phyloP scores from a whole-genome alignment of 2,113 vertebrate genomes.

The Perognathus longimembris region DNA sequence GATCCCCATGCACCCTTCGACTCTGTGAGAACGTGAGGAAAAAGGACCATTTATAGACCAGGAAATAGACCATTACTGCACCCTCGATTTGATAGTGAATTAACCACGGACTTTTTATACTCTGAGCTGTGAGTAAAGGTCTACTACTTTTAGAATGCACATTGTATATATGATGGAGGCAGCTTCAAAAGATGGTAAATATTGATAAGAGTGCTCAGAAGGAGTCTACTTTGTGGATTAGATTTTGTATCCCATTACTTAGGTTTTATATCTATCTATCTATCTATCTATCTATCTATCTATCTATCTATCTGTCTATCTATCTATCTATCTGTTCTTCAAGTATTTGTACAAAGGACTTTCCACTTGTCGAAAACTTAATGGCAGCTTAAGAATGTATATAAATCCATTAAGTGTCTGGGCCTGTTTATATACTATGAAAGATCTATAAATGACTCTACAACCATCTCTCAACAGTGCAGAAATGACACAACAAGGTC shows the following conservation, averaged over 20 bases:
- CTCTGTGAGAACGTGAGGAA: too few species aligned
- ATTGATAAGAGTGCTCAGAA: background rate
- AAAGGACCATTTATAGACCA: too few species aligned
- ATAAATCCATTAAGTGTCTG: background rate
- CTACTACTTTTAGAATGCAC: background rate
- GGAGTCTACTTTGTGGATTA: background rate
- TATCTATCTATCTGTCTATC: too few species aligned
- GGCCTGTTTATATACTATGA: background rate
- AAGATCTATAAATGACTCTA: background rate
- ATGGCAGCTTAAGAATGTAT: background rate
- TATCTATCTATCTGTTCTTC: too few species aligned
- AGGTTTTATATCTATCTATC: too few species aligned
- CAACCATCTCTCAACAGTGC: background rate
- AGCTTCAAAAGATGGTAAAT: background rate
- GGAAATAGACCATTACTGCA: too few species aligned
- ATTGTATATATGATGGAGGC: background rate
- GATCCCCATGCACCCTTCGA: too few species aligned
- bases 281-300: too few species aligned
- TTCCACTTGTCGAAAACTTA: background rate
- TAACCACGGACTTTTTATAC: background rate
- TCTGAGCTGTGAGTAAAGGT: background rate
- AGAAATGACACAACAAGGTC: background rate
- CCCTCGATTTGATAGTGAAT: background rate
- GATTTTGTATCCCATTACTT: background rate
- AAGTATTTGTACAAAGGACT: too few species aligned